Conservation (phyloP, 2,113 vertebrate species). For the Paratilapia polleni region DNA sequence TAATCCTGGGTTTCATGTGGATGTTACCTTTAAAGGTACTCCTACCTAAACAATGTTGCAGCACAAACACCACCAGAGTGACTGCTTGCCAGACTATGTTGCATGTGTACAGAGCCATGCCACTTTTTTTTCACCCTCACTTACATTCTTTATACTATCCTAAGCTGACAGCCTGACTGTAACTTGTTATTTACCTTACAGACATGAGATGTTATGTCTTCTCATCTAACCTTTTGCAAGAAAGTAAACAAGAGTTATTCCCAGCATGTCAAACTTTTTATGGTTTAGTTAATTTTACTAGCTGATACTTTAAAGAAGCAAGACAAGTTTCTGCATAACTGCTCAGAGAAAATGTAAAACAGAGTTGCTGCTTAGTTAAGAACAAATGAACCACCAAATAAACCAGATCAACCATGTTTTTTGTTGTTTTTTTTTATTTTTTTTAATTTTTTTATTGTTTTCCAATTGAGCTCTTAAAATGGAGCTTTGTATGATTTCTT, state of each 20-base stretch:
- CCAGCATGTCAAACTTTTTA: not conserved
- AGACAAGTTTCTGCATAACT: constrained; percentile 11
- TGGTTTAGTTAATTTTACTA: not conserved
- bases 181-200: not conserved
- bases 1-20: too few relatives aligned
- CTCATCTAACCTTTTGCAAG: not conserved
- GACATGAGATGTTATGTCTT: not conserved
- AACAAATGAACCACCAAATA: not conserved
- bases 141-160: not conserved
- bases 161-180: not conserved
- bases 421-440: not conserved
- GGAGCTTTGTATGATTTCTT: not conserved
- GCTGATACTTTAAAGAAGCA: constrained; percentile 2
- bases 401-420: not conserved
- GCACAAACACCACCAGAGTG: not conserved
- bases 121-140: not conserved
- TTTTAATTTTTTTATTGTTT: not conserved
- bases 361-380: not conserved
- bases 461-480: not conserved
- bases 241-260: not conserved
- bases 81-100: not conserved
- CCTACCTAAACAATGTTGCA: not conserved
- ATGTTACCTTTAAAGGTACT: not conserved
- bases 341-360: constrained; percentile 7
- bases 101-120: not conserved